These are phyloP conservation scores for Callimorpha dominula DNA, from an alignment of 2,888 invertebrate genomes.

Conservation along the genomic window DNA sequence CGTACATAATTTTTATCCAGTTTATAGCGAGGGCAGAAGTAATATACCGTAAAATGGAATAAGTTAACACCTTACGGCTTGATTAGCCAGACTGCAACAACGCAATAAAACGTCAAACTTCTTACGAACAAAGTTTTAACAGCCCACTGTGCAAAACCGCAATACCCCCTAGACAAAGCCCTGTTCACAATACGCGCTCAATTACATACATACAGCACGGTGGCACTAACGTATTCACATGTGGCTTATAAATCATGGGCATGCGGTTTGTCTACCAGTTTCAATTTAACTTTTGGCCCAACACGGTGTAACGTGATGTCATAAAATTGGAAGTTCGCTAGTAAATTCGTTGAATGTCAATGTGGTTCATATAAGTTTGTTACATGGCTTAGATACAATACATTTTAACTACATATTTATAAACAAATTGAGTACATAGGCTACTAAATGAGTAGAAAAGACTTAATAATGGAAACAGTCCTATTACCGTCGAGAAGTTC, in stretches of 20 bases:
- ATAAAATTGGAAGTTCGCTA: conserved; percentile 57
- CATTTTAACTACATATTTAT: background rate
- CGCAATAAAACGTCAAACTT: conserved; percentile 39
- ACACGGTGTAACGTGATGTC: conserved; percentile 61
- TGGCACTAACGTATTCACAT: conserved; percentile 67
- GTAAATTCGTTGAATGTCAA: conserved; percentile 52
- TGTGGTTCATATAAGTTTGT: conserved; percentile 29
- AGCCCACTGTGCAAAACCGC: conserved; percentile 38
- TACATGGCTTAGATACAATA: conserved; percentile 9
- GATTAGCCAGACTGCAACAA: conserved; percentile 31
- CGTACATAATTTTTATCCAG: too few relatives aligned
- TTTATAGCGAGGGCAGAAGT: too few relatives aligned
- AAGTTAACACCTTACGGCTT: conserved; percentile 16
- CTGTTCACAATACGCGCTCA: conserved; percentile 43
- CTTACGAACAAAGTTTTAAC: conserved; percentile 59
- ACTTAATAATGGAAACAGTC: background rate
- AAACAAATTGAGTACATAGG: background rate
- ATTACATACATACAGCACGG: conserved; percentile 55
- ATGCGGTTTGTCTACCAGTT: conserved; percentile 81
- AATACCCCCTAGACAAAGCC: conserved; percentile 38
- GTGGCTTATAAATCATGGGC: conserved; percentile 79
- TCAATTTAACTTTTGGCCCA: conserved; percentile 81
- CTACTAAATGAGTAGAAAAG: background rate
- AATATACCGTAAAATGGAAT: conserved; percentile 1
- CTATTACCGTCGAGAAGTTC: background rate